Evolutionary conservation across 2,113 vertebrate genomes (phyloP).

Genomic region (Podarcis raffonei): DNA sequence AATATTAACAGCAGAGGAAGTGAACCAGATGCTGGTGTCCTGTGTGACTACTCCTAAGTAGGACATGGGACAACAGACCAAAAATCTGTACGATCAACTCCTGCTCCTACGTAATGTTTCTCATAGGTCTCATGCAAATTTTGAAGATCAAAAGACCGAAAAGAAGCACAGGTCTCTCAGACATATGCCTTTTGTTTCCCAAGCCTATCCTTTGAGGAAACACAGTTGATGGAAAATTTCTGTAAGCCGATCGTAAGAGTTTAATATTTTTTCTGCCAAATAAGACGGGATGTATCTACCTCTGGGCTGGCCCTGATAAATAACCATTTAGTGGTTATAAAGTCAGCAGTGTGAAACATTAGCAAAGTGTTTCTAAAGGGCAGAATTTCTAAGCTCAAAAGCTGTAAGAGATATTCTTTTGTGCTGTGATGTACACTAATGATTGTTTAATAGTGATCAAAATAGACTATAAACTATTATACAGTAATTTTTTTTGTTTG

Average conservation of each 20-base stretch:
- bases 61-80: neutral
- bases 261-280: conserved; percentile 16
- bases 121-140: neutral
- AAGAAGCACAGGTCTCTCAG: neutral
- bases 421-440: neutral
- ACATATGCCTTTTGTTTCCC: neutral
- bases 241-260: neutral
- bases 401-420: neutral
- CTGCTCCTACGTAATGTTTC: neutral
- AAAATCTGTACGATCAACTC: neutral
- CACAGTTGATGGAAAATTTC: conserved; percentile 6
- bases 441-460: conserved; percentile 21
- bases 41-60: neutral
- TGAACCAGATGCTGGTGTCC: neutral
- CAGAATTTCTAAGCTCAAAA: conserved; percentile 13
- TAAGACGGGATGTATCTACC: neutral
- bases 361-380: neutral
- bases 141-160: neutral
- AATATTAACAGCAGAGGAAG: neutral
- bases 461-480: neutral
- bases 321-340: neutral
- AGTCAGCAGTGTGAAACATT: neutral
- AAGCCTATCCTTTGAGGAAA: neutral
- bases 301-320: neutral
- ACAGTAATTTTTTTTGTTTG: neutral